Evolutionary conservation across 1,140 invertebrate species (phyloP).

Genomic region (Wiebesia pumilae): DNA sequence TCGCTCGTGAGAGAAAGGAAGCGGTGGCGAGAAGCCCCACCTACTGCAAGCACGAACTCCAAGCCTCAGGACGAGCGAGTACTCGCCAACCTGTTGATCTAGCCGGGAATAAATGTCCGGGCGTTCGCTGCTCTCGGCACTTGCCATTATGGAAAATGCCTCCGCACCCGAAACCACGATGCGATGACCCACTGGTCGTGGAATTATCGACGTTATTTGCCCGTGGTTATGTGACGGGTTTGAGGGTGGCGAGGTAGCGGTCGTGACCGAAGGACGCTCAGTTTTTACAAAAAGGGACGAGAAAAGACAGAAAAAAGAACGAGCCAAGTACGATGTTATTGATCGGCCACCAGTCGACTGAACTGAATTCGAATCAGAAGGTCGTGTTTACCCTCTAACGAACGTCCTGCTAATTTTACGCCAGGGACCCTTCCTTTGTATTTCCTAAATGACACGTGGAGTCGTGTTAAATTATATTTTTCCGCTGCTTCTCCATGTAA

Average conservation of each 20-base stretch:
- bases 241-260: neutral
- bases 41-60: neutral
- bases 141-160: slow-evolving; percentile 59
- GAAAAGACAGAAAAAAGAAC: neutral
- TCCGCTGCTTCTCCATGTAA: neutral
- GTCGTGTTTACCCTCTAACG: neutral
- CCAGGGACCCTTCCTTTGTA: neutral
- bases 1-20: neutral
- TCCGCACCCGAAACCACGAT: neutral
- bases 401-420: slow-evolving; percentile 22
- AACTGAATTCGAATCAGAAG: neutral
- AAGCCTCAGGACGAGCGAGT: slow-evolving; percentile 38
- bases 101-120: slow-evolving; percentile 58
- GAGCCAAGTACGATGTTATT: neutral
- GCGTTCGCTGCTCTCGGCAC: neutral
- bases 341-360: neutral
- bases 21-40: neutral
- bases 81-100: slow-evolving; percentile 65
- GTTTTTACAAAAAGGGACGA: neutral
- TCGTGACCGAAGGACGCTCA: slow-evolving; percentile 10
- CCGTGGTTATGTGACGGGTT: neutral
- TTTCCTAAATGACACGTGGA: neutral
- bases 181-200: neutral
- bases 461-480: neutral
- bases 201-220: neutral